phyloP scores from a whole-genome alignment of 2,797 vertebrate species.

The Malurus splendens region DNA sequence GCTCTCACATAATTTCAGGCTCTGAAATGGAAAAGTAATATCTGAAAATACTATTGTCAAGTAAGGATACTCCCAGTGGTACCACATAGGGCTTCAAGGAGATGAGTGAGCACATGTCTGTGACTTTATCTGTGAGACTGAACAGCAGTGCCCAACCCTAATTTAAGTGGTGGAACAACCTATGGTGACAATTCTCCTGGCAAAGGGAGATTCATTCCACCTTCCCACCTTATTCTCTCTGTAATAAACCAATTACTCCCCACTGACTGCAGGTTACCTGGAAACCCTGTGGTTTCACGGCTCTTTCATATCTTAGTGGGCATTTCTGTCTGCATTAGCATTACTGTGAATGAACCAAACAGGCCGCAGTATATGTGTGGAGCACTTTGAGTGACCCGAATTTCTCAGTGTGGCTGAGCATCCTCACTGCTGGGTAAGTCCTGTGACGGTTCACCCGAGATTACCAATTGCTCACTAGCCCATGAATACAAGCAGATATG shows the following conservation, averaged over 20 bases:
- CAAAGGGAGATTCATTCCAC: neutral
- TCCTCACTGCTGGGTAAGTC: neutral
- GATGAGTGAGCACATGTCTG: neutral
- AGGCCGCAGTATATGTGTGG: rapidly evolving
- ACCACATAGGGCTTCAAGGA: neutral
- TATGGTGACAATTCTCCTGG: neutral
- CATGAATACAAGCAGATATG: neutral
- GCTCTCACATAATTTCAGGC: neutral
- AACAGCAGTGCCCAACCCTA: neutral
- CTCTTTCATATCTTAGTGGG: neutral
- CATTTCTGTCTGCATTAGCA: neutral
- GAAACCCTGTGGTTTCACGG: neutral
- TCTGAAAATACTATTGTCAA: neutral
- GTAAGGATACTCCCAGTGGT: neutral
- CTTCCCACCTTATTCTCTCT: no score
- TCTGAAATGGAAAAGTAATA: neutral
- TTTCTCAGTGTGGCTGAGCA: neutral
- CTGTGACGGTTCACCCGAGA: neutral
- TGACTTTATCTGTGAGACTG: neutral
- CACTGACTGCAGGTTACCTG: neutral
- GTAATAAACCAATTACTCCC: neutral
- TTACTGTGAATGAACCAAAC: neutral
- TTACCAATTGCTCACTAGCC: neutral
- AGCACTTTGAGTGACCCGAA: neutral
- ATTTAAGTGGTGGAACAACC: neutral